Base-by-base conservation (phyloP, 2,888 invertebrate species). In the Agonopterix heracliana region DNA sequence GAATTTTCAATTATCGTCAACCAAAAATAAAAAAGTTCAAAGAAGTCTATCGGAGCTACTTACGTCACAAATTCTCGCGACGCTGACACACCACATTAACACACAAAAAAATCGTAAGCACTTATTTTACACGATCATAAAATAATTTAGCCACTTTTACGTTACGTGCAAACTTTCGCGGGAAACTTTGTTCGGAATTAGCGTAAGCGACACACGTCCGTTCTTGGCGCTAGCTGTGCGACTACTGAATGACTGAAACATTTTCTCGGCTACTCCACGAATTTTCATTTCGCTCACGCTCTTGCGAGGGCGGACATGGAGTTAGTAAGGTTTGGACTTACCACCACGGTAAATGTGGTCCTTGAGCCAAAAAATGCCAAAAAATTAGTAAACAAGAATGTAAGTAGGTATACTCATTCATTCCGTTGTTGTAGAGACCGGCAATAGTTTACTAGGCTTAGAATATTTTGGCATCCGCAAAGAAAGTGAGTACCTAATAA, bases 211-310 rank as follows among this genome's bases (percentile, higher is more conserved):
- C 5, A 49, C 26, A 50, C 78, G 60, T 63, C 66, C 49, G 46
- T 36, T 53, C 70, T 57, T 57, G 51, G 70, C 79, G 82, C 81
- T 54, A 51, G 61, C 58, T 64, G 71, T 76, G 82, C 78, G 71
- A 54, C 61, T 63, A 82, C 81, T 80, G 71, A 56, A 49, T 43
- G 62, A 53, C 56, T 64, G 65, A 66, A 70, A 71, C 65, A 73
- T 68, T 69, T 74, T 34, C 17, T 48, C 51, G 34, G 26, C 26
- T 26, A 3, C 26, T 26, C 26, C 7, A 50, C 55, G 58, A 64
- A 63, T 81, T 81, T 78, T 74, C 75, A 74, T 71, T 74, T 70
- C 54, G 66, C 70, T 65, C 70, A 67, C 71, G 69, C 61, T 53
- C 62, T 52, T 45, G 58, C 53, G 65, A 71, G 67, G 69, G 74